Evolutionary conservation across 1,140 invertebrate species (phyloP), one percentile per base, ranked within the genome.

Genomic region (Ctenoplectra terminalis): DNA sequence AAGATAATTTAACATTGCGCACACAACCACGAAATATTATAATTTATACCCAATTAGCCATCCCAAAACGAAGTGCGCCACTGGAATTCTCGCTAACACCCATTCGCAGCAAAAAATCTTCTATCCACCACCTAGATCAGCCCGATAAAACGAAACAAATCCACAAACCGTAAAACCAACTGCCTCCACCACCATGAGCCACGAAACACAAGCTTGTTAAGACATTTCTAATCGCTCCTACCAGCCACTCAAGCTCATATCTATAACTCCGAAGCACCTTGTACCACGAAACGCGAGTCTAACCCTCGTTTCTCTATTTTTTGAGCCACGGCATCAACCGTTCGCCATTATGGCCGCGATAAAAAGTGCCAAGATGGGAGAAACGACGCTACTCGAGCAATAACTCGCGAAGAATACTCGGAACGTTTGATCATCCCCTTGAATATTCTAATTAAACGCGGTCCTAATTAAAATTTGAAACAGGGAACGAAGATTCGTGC

Each of bases 401-500:
- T 48, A 63, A 75, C 50, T n/a, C 31, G 11, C 58, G 4, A 5
- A 23, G 34, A 23, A 48, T 34, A n/a, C 43, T 2, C 43, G 23
- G 56, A 34, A 34, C 17, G n/a, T 78, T 71, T 20, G 11, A 46
- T 40, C 61, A 29, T 43, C 29, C 29, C 3, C 23, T 46, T 26
- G 20, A 31, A 64, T 63, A 73, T 73, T 73, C 48, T 54, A 63
- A 73, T 73, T 73, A 73, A 73, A 54, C 77, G 31, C 46, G 34
- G 46, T 3, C 77, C 69, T 64, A 73, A 79, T 79, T 72, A 74
- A 74, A 43, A 37, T 31, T 26, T 13, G 48, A 11, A 23, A 1
- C 23, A 1, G 1, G 23, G 13, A 6, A 29, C 20, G 29, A 6
- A 7, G 34, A 9, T 4, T 26, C 1, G 20, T 15, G 15, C 13